These are phyloP conservation scores for Ctenodactylus gundi DNA, from an alignment of 2,113 vertebrate species.

Conservation along the genomic window DNA sequence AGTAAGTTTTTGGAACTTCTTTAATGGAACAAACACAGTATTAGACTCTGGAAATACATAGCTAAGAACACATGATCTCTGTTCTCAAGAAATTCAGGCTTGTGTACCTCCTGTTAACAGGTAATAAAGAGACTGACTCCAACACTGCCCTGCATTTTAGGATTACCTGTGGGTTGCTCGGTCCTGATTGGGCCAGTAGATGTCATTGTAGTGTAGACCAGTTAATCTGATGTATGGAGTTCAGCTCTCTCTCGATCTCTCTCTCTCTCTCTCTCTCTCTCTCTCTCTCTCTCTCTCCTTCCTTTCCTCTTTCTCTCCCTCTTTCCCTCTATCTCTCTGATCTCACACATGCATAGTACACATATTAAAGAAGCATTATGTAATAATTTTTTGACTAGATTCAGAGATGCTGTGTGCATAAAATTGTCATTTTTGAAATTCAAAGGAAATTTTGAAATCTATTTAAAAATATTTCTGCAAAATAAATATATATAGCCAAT, in stretches of 20 bases:
- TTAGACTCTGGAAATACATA: background rate
- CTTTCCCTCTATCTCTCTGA: too few species aligned
- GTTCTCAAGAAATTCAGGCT: background rate
- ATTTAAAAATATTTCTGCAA: slow-evolving; percentile 39
- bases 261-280: background rate
- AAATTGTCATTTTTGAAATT: slow-evolving; percentile 42
- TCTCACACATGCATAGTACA: too few species aligned
- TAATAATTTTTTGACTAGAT: background rate
- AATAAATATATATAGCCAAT: background rate
- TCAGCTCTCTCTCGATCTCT: background rate
- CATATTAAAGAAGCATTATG: background rate
- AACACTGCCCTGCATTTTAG: background rate
- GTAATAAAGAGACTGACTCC: background rate
- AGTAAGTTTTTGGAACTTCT: background rate
- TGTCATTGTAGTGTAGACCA: slow-evolving; percentile 68
- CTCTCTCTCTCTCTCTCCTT: too few species aligned
- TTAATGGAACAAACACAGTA: background rate
- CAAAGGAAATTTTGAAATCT: slow-evolving; percentile 3
- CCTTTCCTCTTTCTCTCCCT: too few species aligned
- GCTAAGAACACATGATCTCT: background rate
- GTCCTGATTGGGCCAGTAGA: slow-evolving; percentile 77
- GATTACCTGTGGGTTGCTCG: slow-evolving; percentile 42
- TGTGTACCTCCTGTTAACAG: background rate
- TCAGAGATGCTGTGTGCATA: background rate
- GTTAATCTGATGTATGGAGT: background rate